phyloP scores from a whole-genome alignment of 2,113 vertebrate species.

The Formicarius rufipectus region DNA sequence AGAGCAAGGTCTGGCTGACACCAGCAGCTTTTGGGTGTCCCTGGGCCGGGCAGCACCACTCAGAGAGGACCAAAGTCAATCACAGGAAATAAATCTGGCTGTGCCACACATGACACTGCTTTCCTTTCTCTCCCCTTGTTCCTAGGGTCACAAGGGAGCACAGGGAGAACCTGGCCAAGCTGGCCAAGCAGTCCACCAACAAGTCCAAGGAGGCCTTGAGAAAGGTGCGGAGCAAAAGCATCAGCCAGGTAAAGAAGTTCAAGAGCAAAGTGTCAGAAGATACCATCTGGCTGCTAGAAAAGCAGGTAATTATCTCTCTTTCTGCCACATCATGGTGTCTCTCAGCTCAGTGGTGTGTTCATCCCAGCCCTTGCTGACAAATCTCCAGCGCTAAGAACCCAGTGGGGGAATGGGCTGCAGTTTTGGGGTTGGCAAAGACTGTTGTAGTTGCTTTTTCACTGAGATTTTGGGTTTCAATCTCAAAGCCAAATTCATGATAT shows the following conservation, averaged over 20 bases:
- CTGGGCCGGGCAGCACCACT: neutral
- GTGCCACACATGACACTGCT: neutral
- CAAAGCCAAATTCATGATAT: neutral
- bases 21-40: neutral
- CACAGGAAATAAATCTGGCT: neutral
- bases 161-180: conserved; percentile 86
- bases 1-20: rapidly evolving
- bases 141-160: conserved; percentile 91
- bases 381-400: neutral
- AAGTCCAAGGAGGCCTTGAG: conserved; percentile 92
- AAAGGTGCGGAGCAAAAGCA: conserved; percentile 79
- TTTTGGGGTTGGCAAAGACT: neutral
- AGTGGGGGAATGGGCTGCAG: neutral
- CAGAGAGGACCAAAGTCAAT: neutral
- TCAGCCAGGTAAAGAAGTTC: conserved; percentile 83
- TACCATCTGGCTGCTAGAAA: conserved; percentile 87
- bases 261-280: conserved; percentile 90
- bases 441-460: neutral
- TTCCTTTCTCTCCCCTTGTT: neutral
- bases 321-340: neutral
- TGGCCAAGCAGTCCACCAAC: conserved; percentile 92
- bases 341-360: neutral
- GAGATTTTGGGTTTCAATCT: neutral
- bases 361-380: neutral
- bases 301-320: conserved; percentile 81